Percentiles rank a stretch among this genome's conserved stretches.
These are phyloP conservation scores for Dendroctonus valens DNA, from an alignment of 1,140 invertebrate species.

Conservation along the genomic window DNA sequence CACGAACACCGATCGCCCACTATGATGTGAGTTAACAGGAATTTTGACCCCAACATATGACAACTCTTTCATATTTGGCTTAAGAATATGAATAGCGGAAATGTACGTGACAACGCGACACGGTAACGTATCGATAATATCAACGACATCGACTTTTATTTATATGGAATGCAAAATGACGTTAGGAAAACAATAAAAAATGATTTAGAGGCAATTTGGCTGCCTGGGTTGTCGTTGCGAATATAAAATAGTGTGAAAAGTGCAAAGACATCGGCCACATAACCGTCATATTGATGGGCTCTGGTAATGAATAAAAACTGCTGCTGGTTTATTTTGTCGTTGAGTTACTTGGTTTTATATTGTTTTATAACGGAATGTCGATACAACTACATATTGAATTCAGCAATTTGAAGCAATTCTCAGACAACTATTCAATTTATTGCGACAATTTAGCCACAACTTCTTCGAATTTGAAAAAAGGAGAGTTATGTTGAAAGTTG, in stretches of 20 bases:
- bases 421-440: too few relatives aligned
- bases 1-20: too few relatives aligned
- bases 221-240: conserved; percentile 13
- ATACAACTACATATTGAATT: too few relatives aligned
- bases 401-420: too few relatives aligned
- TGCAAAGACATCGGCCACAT: conserved; percentile 3
- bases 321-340: too few relatives aligned
- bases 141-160: conserved; percentile 8
- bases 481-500: too few relatives aligned
- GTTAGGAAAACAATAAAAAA: conserved; percentile 26
- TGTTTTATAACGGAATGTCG: too few relatives aligned
- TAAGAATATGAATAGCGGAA: not conserved
- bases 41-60: conserved; percentile 15
- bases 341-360: too few relatives aligned
- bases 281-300: too few relatives aligned
- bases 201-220: conserved; percentile 23
- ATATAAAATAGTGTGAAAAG: conserved; percentile 20
- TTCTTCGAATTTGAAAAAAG: too few relatives aligned
- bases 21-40: conserved; percentile 4
- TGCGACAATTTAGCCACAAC: too few relatives aligned
- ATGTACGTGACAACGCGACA: conserved; percentile 1
- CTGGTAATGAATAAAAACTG: too few relatives aligned
- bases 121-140: conserved; percentile 6
- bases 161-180: conserved; percentile 20
- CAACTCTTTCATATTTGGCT: conserved; percentile 11